phyloP scores from a whole-genome alignment of 1,140 invertebrate genomes.

The Campoletis sonorensis region DNA sequence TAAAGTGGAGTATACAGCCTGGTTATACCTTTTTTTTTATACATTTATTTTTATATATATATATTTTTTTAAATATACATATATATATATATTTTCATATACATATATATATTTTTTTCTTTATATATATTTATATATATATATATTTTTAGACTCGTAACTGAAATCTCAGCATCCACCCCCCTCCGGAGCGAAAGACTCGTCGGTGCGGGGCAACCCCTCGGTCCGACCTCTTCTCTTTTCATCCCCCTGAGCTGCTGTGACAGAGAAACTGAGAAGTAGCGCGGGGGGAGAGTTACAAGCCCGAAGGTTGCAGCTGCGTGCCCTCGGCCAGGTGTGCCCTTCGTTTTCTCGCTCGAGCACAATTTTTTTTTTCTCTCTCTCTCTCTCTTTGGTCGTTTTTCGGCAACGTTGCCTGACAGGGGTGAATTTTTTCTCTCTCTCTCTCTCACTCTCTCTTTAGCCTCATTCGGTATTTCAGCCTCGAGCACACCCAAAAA shows the following conservation, averaged over 20 bases:
- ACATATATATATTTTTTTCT: neutral
- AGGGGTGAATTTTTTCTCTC: constrained; percentile 57
- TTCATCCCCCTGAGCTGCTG: constrained; percentile 68
- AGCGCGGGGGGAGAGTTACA: constrained; percentile 60
- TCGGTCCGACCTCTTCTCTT: constrained; percentile 58
- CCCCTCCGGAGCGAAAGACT: constrained; percentile 47
- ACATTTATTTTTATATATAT: no score
- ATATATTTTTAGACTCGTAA: constrained; percentile 56
- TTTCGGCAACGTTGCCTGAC: constrained; percentile 64
- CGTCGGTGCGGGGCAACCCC: constrained; percentile 44
- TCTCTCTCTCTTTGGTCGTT: constrained; percentile 8
- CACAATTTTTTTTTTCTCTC: constrained; percentile 23
- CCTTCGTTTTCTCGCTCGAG: constrained; percentile 56
- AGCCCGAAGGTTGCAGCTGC: constrained; percentile 68
- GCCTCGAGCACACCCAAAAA: constrained; percentile 4
- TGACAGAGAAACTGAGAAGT: constrained; percentile 44
- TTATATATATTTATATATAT: neutral
- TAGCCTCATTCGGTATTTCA: constrained; percentile 24
- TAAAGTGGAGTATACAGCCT: constrained; percentile 44
- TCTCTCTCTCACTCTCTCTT: constrained; percentile 24
- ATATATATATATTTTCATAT: neutral
- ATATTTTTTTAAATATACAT: no score
- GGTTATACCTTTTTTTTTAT: no score
- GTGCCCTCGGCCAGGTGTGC: constrained; percentile 72
- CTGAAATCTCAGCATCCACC: constrained; percentile 73